Conservation (phyloP, 2,113 vertebrate genomes). For the Sterna hirundo region DNA sequence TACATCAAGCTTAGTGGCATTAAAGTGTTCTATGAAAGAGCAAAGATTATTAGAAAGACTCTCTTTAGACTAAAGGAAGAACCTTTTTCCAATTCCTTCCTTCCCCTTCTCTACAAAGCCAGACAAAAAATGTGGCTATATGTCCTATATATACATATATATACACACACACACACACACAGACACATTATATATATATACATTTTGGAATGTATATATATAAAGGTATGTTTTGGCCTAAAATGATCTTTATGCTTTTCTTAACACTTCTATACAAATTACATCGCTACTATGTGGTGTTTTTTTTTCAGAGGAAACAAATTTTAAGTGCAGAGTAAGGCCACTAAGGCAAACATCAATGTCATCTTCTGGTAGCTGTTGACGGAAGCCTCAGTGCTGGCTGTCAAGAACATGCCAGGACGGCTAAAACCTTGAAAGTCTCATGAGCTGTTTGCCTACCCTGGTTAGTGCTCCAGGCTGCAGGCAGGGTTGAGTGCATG, state of each 20-base stretch:
- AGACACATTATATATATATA: too few species aligned
- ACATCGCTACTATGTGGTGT: neutral
- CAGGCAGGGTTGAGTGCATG: neutral
- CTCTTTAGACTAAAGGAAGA: neutral
- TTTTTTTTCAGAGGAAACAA: neutral
- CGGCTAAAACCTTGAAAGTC: neutral
- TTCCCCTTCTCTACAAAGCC: neutral
- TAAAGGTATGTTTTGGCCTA: neutral
- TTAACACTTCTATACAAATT: neutral
- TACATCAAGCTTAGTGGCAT: neutral
- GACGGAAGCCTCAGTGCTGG: neutral
- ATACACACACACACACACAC: rapidly evolving
- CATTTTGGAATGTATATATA: neutral
- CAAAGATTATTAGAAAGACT: neutral
- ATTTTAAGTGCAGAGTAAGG: neutral
- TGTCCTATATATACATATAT: neutral
- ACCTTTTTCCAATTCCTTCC: neutral
- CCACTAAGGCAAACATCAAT: too few species aligned
- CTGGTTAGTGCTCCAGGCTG: neutral
- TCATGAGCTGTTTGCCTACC: neutral
- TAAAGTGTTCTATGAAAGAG: neutral
- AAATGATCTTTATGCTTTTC: neutral
- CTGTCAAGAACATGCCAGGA: too few species aligned
- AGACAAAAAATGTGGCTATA: neutral
- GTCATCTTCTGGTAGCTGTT: neutral